phyloP scores from a whole-genome alignment of 2,797 vertebrate species.

The Parotocinclus haroldoi region DNA sequence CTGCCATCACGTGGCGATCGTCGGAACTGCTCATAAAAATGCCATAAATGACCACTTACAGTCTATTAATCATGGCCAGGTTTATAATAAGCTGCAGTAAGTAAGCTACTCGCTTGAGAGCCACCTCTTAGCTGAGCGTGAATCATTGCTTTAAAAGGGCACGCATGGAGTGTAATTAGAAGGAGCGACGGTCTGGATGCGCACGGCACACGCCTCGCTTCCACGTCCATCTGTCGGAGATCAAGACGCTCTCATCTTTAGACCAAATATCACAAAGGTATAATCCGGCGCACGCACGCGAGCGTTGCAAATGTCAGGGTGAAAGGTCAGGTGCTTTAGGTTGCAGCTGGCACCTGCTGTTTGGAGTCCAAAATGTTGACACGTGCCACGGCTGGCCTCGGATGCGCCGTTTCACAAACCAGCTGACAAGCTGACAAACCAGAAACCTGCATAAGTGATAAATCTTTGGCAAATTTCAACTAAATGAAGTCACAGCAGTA shows the following conservation, averaged over 20 bases:
- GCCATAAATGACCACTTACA: background rate
- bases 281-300: conserved; percentile 27
- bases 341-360: conserved; percentile 48
- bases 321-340: conserved; percentile 51
- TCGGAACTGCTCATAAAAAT: background rate
- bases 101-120: background rate
- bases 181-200: conserved; percentile 22
- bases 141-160: conserved; percentile 26
- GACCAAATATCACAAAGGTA: conserved; percentile 52
- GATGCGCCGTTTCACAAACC: conserved; percentile 14
- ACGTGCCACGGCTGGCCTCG: conserved; percentile 2
- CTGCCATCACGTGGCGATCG: conserved; percentile 47
- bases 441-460: too few relatives aligned
- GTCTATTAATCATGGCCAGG: conserved; percentile 4
- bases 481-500: too few relatives aligned
- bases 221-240: conserved; percentile 48
- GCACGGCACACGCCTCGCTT: conserved; percentile 27
- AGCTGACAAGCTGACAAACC: too few relatives aligned
- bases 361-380: conserved; percentile 41
- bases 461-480: too few relatives aligned
- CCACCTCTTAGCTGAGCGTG: background rate
- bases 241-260: conserved; percentile 42
- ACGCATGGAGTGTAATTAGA: conserved; percentile 33
- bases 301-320: conserved; percentile 49
- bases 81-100: background rate